phyloP scores from a whole-genome alignment of 2,797 vertebrate species.

The Acrocephalus scirpaceus region DNA sequence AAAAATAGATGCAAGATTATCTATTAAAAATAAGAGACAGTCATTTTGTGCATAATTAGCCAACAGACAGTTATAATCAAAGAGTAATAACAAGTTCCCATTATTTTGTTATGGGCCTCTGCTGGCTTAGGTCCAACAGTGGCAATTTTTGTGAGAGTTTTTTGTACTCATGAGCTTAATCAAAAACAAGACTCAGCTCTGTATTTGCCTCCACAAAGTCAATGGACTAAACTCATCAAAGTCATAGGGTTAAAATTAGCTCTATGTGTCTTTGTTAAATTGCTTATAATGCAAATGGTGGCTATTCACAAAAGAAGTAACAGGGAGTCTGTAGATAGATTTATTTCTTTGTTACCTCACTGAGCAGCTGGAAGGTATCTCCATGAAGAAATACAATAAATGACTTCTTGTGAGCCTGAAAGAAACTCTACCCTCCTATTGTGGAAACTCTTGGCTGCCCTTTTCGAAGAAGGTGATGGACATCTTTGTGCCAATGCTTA shows the following conservation, averaged over 20 bases:
- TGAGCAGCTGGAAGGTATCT: slow-evolving; percentile 2
- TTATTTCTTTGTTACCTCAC: slow-evolving; percentile 18
- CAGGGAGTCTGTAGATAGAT: not conserved
- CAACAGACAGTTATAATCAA: slow-evolving; percentile 33
- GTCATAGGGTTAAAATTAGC: slow-evolving; percentile 15
- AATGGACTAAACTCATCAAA: slow-evolving; percentile 29
- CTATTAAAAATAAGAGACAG: not conserved
- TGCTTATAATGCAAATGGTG: not conserved
- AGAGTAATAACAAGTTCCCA: slow-evolving; percentile 39
- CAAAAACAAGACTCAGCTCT: slow-evolving; percentile 47
- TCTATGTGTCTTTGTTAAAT: slow-evolving; percentile 45
- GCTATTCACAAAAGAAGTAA: not conserved
- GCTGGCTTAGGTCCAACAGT: slow-evolving; percentile 34
- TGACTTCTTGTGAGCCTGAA: not conserved
- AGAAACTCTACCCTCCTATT: not conserved
- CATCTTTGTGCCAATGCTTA: not conserved
- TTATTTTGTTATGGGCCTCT: slow-evolving; percentile 29
- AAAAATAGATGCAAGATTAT: slow-evolving; percentile 24
- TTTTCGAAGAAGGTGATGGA: not conserved
- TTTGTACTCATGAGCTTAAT: slow-evolving; percentile 14
- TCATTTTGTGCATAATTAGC: not conserved
- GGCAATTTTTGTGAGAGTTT: slow-evolving; percentile 28
- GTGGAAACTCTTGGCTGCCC: not conserved
- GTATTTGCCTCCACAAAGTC: slow-evolving; percentile 28
- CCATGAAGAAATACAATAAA: not conserved